Evolutionary conservation across 1,140 invertebrate genomes (phyloP), one percentile per base, ranked within the genome.

Genomic region (Thaumatotibia leucotreta): DNA sequence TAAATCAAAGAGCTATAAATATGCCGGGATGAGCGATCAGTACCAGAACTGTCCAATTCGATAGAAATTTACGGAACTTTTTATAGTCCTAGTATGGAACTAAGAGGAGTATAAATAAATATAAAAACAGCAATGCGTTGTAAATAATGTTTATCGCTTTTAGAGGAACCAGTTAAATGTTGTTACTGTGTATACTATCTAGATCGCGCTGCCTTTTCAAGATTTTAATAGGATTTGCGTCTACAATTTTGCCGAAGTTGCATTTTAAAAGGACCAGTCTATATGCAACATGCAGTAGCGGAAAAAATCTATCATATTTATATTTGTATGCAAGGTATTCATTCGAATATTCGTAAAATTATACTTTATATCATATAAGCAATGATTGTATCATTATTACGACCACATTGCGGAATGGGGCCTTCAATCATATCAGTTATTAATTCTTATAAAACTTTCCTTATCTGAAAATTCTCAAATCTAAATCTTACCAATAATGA

Each of bases 1-100:
- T 90, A 90, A 90, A 90, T 89, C 88, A 90, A 89, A 88, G 67
- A 69, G 75, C 82, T 80, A 86, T 90, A 89, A 90, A 89, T 88
- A 88, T 76, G 69, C 45, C 69, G 70, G 75, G 80, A 88, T 82
- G 86, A 88, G 76, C 82, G 84, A 88, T 84, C 86, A 83, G 83
- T 79, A 75, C 81, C 72, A 84, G 77, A 86, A 84, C 75, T 83
- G 79, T 81, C 80, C 74, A 69, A 72, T 78, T 63, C 64, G 63
- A 81, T 84, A 83, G 76, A 85, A 84, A 84, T 88, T 86, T 90
- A 90, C 86, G 81, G 68, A 86, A 88, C 80, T 84, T 86, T 78
- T 89, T 88, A 88, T 86, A 75, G 74, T 45, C 77, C 77, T 78
- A 76, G 74, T 74, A 82, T 76, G 73, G 71, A 82, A 76, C 74